These are phyloP conservation scores for Blastomussa wellsi DNA, from an alignment of 92 coral and sea anemone species.

Conservation along the genomic window DNA sequence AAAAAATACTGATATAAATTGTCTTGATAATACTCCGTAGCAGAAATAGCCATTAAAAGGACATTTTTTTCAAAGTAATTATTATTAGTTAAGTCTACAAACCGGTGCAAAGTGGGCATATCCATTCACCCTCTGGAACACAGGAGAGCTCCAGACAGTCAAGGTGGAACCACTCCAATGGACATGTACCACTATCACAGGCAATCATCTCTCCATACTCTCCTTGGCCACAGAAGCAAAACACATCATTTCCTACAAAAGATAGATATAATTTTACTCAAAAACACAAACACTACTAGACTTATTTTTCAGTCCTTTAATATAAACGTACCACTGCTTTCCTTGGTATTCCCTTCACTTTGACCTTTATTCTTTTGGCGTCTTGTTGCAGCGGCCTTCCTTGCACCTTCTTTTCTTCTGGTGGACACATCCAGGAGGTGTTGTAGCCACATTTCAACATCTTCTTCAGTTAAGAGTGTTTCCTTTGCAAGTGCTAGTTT, in stretches of 20 bases:
- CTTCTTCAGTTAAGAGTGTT: constrained; percentile 34
- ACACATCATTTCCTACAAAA: not conserved
- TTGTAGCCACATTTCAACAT: constrained; percentile 50
- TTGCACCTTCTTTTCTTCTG: constrained; percentile 46
- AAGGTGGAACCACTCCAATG: too few species aligned
- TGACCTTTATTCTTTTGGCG: too few species aligned
- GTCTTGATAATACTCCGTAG: too few species aligned
- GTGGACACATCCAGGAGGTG: constrained; percentile 39
- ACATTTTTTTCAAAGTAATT: too few species aligned
- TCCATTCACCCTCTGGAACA: too few species aligned
- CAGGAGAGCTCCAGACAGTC: too few species aligned
- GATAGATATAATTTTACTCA: not conserved
- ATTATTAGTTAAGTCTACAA: too few species aligned
- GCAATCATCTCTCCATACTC: too few species aligned
- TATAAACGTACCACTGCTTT: not conserved
- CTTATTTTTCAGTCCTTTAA: not conserved
- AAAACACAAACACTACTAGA: not conserved
- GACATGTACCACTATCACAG: too few species aligned
- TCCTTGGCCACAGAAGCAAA: not conserved
- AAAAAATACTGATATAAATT: too few species aligned
- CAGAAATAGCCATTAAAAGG: too few species aligned
- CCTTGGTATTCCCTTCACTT: not conserved
- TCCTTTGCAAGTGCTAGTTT: constrained; percentile 29
- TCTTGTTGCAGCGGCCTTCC: constrained; percentile 41
- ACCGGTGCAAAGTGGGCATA: too few species aligned